A percentile compares a stretch with the other conserved stretches of the same genome.
phyloP scores from a whole-genome alignment of 2,113 vertebrate genomes.

The Chaenocephalus aceratus region DNA sequence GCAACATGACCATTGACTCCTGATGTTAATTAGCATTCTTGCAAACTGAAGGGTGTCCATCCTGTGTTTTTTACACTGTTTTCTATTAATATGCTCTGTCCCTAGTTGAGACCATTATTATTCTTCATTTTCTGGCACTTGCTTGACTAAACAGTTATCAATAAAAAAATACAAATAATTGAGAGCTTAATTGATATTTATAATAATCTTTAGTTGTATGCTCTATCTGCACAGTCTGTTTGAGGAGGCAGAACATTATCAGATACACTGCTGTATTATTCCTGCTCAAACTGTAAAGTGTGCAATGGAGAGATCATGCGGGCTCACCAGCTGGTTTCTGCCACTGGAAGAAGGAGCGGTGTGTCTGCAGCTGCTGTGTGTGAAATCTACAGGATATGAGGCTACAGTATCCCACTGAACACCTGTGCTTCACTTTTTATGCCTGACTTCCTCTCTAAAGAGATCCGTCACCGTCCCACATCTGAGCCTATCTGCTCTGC shows the following conservation, averaged over 20 bases:
- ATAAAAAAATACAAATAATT: background rate
- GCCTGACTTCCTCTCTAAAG: constrained; percentile 76
- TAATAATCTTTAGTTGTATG: background rate
- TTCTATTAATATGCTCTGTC: background rate
- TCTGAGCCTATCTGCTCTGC: constrained; percentile 51
- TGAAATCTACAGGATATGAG: constrained; percentile 65
- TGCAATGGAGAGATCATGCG: constrained; percentile 47
- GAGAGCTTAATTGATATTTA: background rate
- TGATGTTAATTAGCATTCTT: background rate
- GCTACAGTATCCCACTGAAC: constrained; percentile 76
- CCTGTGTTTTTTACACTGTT: background rate
- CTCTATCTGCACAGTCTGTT: constrained; percentile 12
- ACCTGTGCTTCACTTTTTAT: constrained; percentile 82
- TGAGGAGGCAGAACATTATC: constrained; percentile 22
- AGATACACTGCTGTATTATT: constrained; percentile 39
- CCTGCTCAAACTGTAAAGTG: constrained; percentile 17
- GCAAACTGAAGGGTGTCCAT: too few species aligned
- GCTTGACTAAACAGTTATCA: background rate
- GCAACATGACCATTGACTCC: background rate
- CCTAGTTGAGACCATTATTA: background rate
- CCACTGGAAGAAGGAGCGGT: constrained; percentile 41
- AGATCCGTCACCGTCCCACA: constrained; percentile 72
- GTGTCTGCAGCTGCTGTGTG: constrained; percentile 66
- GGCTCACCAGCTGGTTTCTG: constrained; percentile 63
- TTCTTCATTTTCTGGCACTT: background rate